phyloP scores from a whole-genome alignment of 2,888 invertebrate genomes.

The Parnassius smintheus region DNA sequence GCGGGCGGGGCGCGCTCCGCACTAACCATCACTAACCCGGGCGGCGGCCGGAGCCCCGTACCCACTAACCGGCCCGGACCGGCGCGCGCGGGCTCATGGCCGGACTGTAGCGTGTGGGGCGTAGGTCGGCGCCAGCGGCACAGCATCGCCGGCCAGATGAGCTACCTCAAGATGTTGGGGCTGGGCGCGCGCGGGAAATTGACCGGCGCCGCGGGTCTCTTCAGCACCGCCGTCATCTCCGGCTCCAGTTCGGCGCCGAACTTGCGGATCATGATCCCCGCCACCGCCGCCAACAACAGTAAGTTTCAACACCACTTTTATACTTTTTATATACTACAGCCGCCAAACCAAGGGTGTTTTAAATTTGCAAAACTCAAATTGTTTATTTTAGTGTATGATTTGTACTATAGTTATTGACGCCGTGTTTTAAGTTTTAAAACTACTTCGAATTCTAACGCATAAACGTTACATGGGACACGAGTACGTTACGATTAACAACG shows the following conservation, averaged over 20 bases:
- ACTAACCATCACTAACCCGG: neutral
- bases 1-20: too few relatives aligned
- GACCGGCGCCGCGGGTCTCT: conserved; percentile 90
- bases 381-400: too few relatives aligned
- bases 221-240: conserved; percentile 97
- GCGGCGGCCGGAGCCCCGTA: conserved; percentile 35
- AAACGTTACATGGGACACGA: too few relatives aligned
- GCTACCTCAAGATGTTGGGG: conserved; percentile 94
- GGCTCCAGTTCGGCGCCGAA: conserved; percentile 96
- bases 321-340: neutral
- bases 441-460: too few relatives aligned
- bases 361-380: too few relatives aligned
- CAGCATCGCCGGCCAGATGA: conserved; percentile 97
- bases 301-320: conserved; percentile 51
- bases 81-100: conserved; percentile 35
- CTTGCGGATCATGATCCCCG: conserved; percentile 92
- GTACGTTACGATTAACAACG: too few relatives aligned
- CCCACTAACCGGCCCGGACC: conserved; percentile 33
- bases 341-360: too few relatives aligned
- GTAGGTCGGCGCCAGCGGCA: conserved; percentile 93
- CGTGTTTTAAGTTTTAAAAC: too few relatives aligned
- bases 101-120: conserved; percentile 61
- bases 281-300: conserved; percentile 88
- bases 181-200: conserved; percentile 82
- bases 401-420: too few relatives aligned